phyloP scores from a whole-genome alignment of 2,888 invertebrate species.

The Asteroscopus sphinx region DNA sequence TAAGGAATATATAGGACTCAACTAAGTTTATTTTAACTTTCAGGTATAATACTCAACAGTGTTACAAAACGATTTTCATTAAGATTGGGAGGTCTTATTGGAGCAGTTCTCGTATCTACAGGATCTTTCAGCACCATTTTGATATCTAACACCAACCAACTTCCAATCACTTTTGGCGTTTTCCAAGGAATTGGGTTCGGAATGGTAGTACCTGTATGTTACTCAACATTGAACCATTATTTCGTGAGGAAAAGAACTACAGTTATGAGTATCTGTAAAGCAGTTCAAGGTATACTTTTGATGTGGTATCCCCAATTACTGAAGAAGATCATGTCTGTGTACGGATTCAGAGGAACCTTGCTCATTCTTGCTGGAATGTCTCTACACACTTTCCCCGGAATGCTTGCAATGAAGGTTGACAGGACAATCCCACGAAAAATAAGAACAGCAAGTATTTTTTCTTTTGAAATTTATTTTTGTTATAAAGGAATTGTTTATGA shows the following conservation, averaged over 20 bases:
- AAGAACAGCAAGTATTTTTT: slow-evolving; percentile 83
- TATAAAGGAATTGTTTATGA: slow-evolving; percentile 19
- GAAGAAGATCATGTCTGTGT: slow-evolving; percentile 83
- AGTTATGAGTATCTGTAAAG: slow-evolving; percentile 91
- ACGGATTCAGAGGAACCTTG: slow-evolving; percentile 91
- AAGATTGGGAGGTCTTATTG: slow-evolving; percentile 89
- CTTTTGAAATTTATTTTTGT: slow-evolving; percentile 28
- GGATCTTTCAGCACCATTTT: slow-evolving; percentile 89
- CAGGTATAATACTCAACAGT: slow-evolving; percentile 90
- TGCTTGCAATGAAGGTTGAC: slow-evolving; percentile 87
- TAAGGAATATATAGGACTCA: neutral
- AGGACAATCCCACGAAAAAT: slow-evolving; percentile 50
- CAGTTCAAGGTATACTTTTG: slow-evolving; percentile 88
- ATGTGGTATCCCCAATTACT: slow-evolving; percentile 90
- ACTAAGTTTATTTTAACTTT: slow-evolving; percentile 52
- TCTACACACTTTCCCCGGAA: slow-evolving; percentile 90
- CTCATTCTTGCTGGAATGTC: slow-evolving; percentile 90
- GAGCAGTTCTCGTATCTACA: slow-evolving; percentile 84
- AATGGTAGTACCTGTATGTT: slow-evolving; percentile 91
- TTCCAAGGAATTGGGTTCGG: slow-evolving; percentile 91
- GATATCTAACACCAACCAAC: slow-evolving; percentile 87
- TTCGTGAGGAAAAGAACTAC: slow-evolving; percentile 90
- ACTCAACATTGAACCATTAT: slow-evolving; percentile 91
- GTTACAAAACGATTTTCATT: slow-evolving; percentile 87
- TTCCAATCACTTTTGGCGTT: slow-evolving; percentile 89